Conservation (phyloP, 1,140 invertebrate species). For the Diorhabda elongata region DNA sequence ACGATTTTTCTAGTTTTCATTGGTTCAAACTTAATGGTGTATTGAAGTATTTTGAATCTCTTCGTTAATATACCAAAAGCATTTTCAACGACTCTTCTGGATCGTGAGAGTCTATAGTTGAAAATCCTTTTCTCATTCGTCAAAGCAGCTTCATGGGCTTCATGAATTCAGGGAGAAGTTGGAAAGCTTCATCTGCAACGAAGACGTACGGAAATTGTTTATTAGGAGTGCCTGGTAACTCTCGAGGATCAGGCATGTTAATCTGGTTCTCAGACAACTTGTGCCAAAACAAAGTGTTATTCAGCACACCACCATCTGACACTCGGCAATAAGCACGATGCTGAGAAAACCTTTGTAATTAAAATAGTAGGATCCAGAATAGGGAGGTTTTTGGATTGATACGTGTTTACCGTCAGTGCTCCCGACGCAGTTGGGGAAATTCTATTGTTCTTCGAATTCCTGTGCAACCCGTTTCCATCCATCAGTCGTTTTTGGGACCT, state of each 20-base stretch:
- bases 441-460: constrained; percentile 20
- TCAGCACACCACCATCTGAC: too few species aligned
- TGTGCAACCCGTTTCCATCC: constrained; percentile 13
- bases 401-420: constrained; percentile 41
- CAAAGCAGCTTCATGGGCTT: too few species aligned
- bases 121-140: background rate
- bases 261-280: too few species aligned
- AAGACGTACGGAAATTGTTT: background rate
- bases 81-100: too few species aligned
- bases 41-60: background rate
- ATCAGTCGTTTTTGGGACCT: constrained; percentile 13
- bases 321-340: constrained; percentile 36
- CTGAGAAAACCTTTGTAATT: constrained; percentile 49
- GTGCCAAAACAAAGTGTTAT: too few species aligned
- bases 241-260: too few species aligned
- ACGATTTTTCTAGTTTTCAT: constrained; percentile 18
- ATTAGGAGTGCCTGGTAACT: too few species aligned
- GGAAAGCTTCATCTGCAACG: constrained; percentile 3
- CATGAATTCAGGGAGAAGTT: background rate
- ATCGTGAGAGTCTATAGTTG: background rate
- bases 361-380: constrained; percentile 43
- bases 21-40: constrained; percentile 17
- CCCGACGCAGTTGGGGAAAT: constrained; percentile 40
- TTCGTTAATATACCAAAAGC: too few species aligned
- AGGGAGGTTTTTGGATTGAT: constrained; percentile 24